Evolutionary conservation across 1,140 invertebrate genomes (phyloP), one percentile per base, ranked within the genome.

Genomic region (Chrysopa pallens): DNA sequence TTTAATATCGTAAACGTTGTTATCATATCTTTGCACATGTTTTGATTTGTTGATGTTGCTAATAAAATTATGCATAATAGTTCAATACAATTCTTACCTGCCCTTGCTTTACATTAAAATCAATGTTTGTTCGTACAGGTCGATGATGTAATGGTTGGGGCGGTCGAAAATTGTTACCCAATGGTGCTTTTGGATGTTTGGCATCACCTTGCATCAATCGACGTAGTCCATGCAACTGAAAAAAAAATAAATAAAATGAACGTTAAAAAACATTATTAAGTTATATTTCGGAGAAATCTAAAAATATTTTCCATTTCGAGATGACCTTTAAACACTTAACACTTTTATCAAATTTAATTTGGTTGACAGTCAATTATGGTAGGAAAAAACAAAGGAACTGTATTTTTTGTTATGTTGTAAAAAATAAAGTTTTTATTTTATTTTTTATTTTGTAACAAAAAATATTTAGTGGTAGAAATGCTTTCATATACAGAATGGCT

Each of bases 71-170:
- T n/a, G 17, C 37, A 46, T 33, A 27, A 28, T 14, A 39, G 23
- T 28, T n/a, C 17, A 35, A 27, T 36, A 48, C 55, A 54, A 49
- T 59, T 57, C 48, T 60, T 59, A 60, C 63, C 70, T 74, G 84
- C 74, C 31, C 31, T 70, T 79, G 72, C 67, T 74, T 76, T 56
- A 79, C 67, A 53, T 78, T 80, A 62, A 95, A 93, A 64, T 95
- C 87, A 59, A 96, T 95, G 66, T 95, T 95, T 40, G 92, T 95
- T 58, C 91, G 72, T 39, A 95, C 78, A 11, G 88, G 84, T 49
- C 91, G 73, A 64, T 91, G 84, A 64, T 94, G 80, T 15, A 94
- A 69, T 27, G 81, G 78, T 58, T 93, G 88, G 2, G 83, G 76
- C 23, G 89, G 89, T 58, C 92, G 72, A 59, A 83, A 87, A 67